These are phyloP conservation scores for Mastomys natalensis DNA, from an alignment of 2,113 vertebrate genomes.

Conservation along the genomic window DNA sequence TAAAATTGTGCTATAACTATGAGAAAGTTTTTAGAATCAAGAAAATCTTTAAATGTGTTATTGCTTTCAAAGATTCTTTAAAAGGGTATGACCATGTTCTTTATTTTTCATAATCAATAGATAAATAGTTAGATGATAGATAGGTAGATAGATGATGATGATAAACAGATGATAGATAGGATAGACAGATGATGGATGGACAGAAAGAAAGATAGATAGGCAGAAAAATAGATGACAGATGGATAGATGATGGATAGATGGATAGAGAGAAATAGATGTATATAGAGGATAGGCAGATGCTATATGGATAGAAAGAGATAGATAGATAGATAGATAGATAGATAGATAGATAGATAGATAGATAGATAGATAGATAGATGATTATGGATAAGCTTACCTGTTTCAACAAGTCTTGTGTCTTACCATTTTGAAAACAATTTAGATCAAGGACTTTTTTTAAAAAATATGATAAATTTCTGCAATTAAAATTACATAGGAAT, in stretches of 20 bases:
- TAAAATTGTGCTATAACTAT: constrained; percentile 83
- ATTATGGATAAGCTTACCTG: constrained; percentile 68
- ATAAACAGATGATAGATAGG: neutral
- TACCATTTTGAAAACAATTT: constrained; percentile 85
- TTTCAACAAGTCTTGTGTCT: constrained; percentile 84
- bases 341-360: neutral
- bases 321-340: neutral
- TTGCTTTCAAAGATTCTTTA: constrained; percentile 81
- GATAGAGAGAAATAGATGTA: neutral
- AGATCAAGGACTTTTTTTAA: constrained; percentile 86
- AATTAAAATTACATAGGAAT: constrained; percentile 35
- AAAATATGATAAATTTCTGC: constrained; percentile 55
- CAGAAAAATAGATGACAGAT: neutral
- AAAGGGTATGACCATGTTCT: constrained; percentile 79
- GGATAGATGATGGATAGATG: neutral
- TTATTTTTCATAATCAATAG: constrained; percentile 37
- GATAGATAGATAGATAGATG: neutral
- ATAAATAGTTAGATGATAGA: neutral
- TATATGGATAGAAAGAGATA: neutral
- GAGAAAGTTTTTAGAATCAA: constrained; percentile 66
- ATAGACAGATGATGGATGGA: neutral
- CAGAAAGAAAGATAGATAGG: neutral
- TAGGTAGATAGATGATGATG: neutral
- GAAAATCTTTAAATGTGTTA: constrained; percentile 84
- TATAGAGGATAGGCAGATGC: neutral